These are phyloP conservation scores for Pseudolycoriella hygida DNA, from an alignment of 2,888 invertebrate species.

Conservation along the genomic window DNA sequence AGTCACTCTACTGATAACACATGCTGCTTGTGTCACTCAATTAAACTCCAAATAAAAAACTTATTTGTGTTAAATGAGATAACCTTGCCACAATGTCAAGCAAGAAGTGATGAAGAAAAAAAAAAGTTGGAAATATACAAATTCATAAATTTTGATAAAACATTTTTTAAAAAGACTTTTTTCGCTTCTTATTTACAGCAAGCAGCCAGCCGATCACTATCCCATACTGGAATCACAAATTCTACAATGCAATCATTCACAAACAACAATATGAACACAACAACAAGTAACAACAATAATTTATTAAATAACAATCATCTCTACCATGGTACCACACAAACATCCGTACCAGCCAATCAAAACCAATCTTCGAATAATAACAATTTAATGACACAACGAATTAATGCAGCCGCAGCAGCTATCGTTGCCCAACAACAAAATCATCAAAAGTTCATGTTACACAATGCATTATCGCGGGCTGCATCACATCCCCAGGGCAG, in stretches of 20 bases:
- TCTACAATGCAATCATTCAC: slow-evolving; percentile 8
- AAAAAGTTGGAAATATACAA: slow-evolving; percentile 4
- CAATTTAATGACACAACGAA: slow-evolving; percentile 13
- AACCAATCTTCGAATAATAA: not conserved
- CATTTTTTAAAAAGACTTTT: slow-evolving; percentile 1
- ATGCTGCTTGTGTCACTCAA: no score
- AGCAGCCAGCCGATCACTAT: no score
- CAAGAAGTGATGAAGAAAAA: not conserved
- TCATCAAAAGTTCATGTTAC: slow-evolving; percentile 19
- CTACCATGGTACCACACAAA: slow-evolving; percentile 7
- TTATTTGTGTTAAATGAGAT: no score
- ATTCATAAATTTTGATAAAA: slow-evolving; percentile 7
- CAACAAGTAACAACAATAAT: slow-evolving; percentile 6
- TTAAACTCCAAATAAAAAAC: no score
- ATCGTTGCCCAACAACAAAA: slow-evolving; percentile 12
- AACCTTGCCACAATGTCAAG: no score
- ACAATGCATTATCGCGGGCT: slow-evolving; percentile 25
- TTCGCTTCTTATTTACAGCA: not conserved
- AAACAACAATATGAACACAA: slow-evolving; percentile 2
- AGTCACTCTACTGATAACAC: no score
- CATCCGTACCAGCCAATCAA: not conserved
- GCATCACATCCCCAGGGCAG: slow-evolving; percentile 31
- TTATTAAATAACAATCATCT: slow-evolving; percentile 13
- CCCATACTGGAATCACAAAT: not conserved
- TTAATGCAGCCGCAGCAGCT: slow-evolving; percentile 13